These are phyloP conservation scores for Piaya cayana DNA, from an alignment of 2,113 vertebrate species.

Conservation along the genomic window DNA sequence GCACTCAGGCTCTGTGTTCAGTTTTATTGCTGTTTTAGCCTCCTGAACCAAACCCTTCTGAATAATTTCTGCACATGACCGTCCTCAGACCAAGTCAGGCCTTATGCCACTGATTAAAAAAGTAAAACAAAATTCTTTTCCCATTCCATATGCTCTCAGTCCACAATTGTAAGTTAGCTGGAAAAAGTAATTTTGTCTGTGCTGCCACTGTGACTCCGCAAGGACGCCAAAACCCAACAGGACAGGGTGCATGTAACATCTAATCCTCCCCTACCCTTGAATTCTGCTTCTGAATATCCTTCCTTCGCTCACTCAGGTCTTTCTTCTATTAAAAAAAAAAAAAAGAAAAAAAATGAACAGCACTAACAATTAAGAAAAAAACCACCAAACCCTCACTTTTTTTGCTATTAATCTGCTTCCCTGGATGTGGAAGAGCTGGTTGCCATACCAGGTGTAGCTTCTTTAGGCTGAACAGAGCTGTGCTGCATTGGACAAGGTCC, in stretches of 20 bases:
- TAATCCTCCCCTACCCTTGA: not conserved
- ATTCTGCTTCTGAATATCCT: not conserved
- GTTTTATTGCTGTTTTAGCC: not conserved
- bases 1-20: not conserved
- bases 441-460: not conserved
- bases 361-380: not conserved
- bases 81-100: not conserved
- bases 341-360: not conserved
- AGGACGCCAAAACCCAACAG: not conserved
- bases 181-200: not conserved
- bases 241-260: not conserved
- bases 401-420: not conserved
- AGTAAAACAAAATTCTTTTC: not conserved
- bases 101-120: not conserved
- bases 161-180: not conserved
- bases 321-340: not conserved
- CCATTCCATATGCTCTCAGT: fast-evolving
- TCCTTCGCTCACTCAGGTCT: fast-evolving
- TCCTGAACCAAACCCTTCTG: not conserved
- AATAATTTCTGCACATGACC: not conserved
- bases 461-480: not conserved
- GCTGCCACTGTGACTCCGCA: not conserved
- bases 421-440: not conserved
- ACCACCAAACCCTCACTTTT: not conserved
- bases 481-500: not conserved